Base-by-base conservation (phyloP, 1,140 invertebrate species). In the Melipona quadrifasciata region DNA sequence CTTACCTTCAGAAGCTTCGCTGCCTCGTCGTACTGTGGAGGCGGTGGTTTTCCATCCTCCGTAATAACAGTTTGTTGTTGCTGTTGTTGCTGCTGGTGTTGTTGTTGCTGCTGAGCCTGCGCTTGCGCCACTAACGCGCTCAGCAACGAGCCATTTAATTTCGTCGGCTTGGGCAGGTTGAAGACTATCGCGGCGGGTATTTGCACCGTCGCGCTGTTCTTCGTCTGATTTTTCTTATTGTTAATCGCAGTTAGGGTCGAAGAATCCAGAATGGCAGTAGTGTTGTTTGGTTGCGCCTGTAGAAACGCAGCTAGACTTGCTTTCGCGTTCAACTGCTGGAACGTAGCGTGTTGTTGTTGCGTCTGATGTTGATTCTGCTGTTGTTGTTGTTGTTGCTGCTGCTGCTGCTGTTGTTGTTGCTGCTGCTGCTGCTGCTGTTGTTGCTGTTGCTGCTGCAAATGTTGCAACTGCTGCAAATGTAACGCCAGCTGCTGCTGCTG, bases 21-120 rank as follows among this genome's bases (percentile, higher is more conserved):
- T 12, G 96, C 96, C 92, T 97, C 97, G 80, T 97, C 96, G 86
- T 97, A 97, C 67, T 96, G 95, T 24, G 97, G 96, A 57, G 95
- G 96, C 61, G 92, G 95, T 71, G 92, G 94, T 73, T 95, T 95
- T 16, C 93, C 93, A 16, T 95, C 95, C 57, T 95, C 93, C 6
- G 86, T 67, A n/a, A 31, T 90, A 21, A 89, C 87, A 24, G 94
- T 92, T 86, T 86, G 93, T 84, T 86, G 85, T 53, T 86, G 89
- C 80, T 39, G 39, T 85, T 86, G 93, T 84, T 86, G 85, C 47
- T 86, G 89, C 80, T 39, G 39, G 84, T 86, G 93, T 84, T 86
- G 85, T 57, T 86, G 89, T 82, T 91, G 93, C 53, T 94, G 93
- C 84, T 95, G 94, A 19, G 90, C 91, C 47, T 95, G 94, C 11